Conservation (phyloP, 2,888 invertebrate species). For the Patella caerulea region DNA sequence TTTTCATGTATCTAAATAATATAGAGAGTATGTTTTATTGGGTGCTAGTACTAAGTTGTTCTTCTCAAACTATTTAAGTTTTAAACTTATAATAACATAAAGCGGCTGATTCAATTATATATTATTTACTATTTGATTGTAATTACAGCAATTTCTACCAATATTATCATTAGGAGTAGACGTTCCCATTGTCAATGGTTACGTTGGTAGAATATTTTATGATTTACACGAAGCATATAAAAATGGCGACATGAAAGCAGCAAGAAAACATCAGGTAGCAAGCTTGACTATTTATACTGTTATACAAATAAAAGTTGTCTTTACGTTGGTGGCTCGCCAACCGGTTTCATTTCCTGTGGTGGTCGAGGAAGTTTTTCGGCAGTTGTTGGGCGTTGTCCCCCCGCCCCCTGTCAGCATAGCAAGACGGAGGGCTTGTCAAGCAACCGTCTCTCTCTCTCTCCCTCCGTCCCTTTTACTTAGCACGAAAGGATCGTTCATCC, state of each 20-base stretch:
- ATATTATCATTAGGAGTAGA: slow-evolving; percentile 58
- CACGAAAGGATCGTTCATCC: too few species aligned
- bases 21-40: not conserved
- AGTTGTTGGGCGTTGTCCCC: not conserved
- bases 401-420: not conserved
- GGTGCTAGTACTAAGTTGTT: not conserved
- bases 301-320: not conserved
- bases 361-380: too few species aligned
- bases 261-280: slow-evolving; percentile 50
- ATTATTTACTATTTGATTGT: slow-evolving; percentile 1
- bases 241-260: slow-evolving; percentile 56
- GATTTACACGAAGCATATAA: slow-evolving; percentile 60
- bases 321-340: too few species aligned
- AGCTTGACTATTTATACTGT: not conserved
- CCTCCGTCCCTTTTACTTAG: too few species aligned
- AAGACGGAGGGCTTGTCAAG: too few species aligned
- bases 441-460: too few species aligned
- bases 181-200: slow-evolving; percentile 55
- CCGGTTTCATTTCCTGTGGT: too few species aligned
- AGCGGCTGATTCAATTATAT: not conserved
- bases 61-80: too few species aligned
- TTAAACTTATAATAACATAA: too few species aligned
- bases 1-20: too few species aligned
- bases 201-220: slow-evolving; percentile 52
- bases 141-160: slow-evolving; percentile 59